Percentiles rank a stretch among this genome's conserved stretches.
These are phyloP conservation scores for Falco punctatus DNA, from an alignment of 2,113 vertebrate genomes.

Conservation along the genomic window DNA sequence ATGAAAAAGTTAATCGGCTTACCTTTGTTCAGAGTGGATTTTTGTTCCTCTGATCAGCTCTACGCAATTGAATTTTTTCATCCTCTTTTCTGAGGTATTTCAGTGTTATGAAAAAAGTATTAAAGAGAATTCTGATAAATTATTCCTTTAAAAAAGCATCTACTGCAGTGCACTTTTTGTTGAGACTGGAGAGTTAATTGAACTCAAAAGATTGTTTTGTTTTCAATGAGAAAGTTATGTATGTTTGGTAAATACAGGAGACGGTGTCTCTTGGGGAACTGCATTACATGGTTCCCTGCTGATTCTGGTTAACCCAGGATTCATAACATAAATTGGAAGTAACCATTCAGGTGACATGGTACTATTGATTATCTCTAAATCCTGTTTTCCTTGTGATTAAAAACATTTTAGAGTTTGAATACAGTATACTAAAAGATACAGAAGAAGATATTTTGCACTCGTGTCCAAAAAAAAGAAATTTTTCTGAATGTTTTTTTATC, in stretches of 20 bases:
- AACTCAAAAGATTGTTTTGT: constrained; percentile 4
- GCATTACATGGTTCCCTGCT: neutral
- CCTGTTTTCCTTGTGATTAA: neutral
- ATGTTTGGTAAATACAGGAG: neutral
- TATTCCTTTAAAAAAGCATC: constrained; percentile 20
- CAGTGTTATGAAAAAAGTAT: constrained; percentile 51
- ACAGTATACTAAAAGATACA: neutral
- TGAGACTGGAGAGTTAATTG: constrained; percentile 10
- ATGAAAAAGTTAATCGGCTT: constrained; percentile 67
- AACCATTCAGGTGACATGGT: neutral
- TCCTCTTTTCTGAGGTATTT: constrained; percentile 55
- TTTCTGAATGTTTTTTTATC: neutral
- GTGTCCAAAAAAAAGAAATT: neutral
- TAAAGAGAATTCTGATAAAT: constrained; percentile 45
- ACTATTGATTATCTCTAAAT: neutral
- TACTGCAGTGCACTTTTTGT: neutral
- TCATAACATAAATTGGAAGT: neutral
- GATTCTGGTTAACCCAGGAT: neutral
- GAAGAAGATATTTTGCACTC: neutral
- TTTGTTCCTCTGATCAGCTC: constrained; percentile 63
- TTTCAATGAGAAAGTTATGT: neutral
- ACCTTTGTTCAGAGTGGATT: constrained; percentile 63
- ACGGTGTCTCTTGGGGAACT: neutral
- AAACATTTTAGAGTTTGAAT: neutral
- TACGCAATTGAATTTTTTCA: constrained; percentile 66